A percentile compares a stretch with the other conserved stretches of the same genome.
Conservation (phyloP, 2,888 invertebrate species). For the Pollenia griseotomentosa region DNA sequence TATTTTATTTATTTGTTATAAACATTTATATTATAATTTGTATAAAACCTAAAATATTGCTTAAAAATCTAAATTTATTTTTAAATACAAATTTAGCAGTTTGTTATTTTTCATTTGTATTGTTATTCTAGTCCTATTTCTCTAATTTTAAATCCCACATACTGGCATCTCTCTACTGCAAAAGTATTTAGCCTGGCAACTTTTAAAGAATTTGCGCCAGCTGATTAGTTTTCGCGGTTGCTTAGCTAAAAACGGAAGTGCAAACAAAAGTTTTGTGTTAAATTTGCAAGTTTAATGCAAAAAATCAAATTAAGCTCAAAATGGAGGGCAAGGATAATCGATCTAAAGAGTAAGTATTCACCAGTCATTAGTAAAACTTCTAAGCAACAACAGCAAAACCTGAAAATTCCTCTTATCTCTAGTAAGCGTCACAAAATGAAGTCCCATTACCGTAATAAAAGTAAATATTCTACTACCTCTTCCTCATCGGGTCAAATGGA, state of each 20-base stretch:
- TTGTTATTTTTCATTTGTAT: too few species aligned
- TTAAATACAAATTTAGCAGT: too few species aligned
- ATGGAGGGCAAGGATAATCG: slow-evolving; percentile 82
- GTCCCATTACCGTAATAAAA: slow-evolving; percentile 76
- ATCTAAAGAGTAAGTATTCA: slow-evolving; percentile 80
- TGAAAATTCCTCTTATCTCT: background rate
- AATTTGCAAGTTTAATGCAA: slow-evolving; percentile 1
- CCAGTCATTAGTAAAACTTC: slow-evolving; percentile 9
- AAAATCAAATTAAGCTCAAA: slow-evolving; percentile 23
- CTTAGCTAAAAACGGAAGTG: slow-evolving; percentile 38
- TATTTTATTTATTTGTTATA: too few species aligned
- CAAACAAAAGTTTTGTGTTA: slow-evolving; percentile 50
- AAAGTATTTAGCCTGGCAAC: slow-evolving; percentile 18
- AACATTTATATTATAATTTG: too few species aligned
- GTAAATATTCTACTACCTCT: slow-evolving; percentile 76
- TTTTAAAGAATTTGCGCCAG: background rate
- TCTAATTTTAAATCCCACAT: too few species aligned
- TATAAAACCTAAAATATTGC: too few species aligned
- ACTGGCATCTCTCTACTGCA: background rate
- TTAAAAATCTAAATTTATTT: too few species aligned
- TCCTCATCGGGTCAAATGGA: slow-evolving; percentile 79
- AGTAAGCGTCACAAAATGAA: slow-evolving; percentile 82
- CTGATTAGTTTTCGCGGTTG: slow-evolving; percentile 47
- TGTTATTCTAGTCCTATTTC: too few species aligned
- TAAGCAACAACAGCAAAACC: background rate